Evolutionary conservation across 1,140 invertebrate genomes (phyloP), one percentile per base, ranked within the genome.

Genomic region (Apolygus lucorum): DNA sequence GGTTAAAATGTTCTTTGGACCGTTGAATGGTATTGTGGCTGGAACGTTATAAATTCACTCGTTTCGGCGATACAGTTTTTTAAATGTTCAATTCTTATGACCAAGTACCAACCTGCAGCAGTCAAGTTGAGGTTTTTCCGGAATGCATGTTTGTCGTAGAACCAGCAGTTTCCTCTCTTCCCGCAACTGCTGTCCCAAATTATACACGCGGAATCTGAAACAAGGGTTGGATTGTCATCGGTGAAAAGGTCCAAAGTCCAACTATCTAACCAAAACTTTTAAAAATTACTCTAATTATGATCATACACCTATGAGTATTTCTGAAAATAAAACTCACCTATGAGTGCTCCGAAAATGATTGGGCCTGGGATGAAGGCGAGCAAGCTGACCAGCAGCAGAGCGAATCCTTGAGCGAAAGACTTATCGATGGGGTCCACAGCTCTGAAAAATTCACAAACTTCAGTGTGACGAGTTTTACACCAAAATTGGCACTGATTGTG

Each of bases 181-280:
- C 83, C 80, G 74, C 88, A 89, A 13, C 87, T 89, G 76, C 86
- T 88, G 17, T 87, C 88, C 88, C 88, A 90, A 17, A 89, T 84
- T 1, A 88, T 74, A 73, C 88, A 90, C n/a, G 86, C 84, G 28
- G 67, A 29, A 68, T 71, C 70, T 71, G 29, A 14, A 71, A 71
- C n/a, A 49, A n/a, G n/a, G n/a, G n/a, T n/a, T n/a, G n/a, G n/a
- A n/a, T n/a, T n/a, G n/a, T n/a, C n/a, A n/a, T n/a, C n/a, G n/a
- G n/a, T n/a, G n/a, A n/a, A n/a, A n/a, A n/a, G n/a, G n/a, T n/a
- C n/a, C n/a, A n/a, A n/a, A n/a, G n/a, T n/a, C n/a, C n/a, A n/a
- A n/a, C n/a, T n/a, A n/a, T n/a, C n/a, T n/a, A n/a, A n/a, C n/a
- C n/a, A n/a, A n/a, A n/a, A n/a, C n/a, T n/a, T n/a, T n/a, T n/a